Base-by-base conservation (phyloP, 2,888 invertebrate species). In the Apotomis betuletana region DNA sequence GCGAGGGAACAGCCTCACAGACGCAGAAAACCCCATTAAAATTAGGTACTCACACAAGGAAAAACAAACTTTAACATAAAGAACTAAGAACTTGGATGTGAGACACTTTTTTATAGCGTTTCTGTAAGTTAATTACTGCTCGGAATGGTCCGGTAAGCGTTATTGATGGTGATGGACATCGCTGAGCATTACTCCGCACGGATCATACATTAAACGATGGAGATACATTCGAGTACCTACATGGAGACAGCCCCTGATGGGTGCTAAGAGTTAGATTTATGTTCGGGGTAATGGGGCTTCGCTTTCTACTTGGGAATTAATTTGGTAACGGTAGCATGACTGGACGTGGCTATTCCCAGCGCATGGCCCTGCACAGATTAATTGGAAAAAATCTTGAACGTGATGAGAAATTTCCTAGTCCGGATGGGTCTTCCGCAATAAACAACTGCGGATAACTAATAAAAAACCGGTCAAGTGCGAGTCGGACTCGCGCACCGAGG, bases 111-210 rank as follows among this genome's bases (percentile, higher is more conserved):
- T 65, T 12, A 54, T 55, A 15, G 15, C 27, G 55, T 49, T 49
- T 6, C 49, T 4, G 64, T 65, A 49, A 5, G 52, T 55, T 69
- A 69, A 69, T 69, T 69, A 69, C 61, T 61, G 3, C 52, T 51
- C 13, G 51, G 67, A 67, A 67, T 67, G 67, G 41, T 15, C 10
- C 10, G 65, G 65, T 55, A 46, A 69, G 46, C 61, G 41, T 69
- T 69, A 61, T 60, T 27, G 61, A 52, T 59, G 52, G 44, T 46
- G 68, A 61, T 69, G 44, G 61, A 10, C 60, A 55, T 61, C 4
- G 55, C 27, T 52, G 63, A 13, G 6, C 36, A 46, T 55, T 65
- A 44, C 65, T 65, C 65, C 36, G 49, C 8, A 9, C 36, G 54
- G 55, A 55, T 64, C 64, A 55, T 64, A 41, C 52, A 61, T 36